These are phyloP conservation scores for Lucilia sericata DNA, from an alignment of 1,140 invertebrate species.

Conservation along the genomic window DNA sequence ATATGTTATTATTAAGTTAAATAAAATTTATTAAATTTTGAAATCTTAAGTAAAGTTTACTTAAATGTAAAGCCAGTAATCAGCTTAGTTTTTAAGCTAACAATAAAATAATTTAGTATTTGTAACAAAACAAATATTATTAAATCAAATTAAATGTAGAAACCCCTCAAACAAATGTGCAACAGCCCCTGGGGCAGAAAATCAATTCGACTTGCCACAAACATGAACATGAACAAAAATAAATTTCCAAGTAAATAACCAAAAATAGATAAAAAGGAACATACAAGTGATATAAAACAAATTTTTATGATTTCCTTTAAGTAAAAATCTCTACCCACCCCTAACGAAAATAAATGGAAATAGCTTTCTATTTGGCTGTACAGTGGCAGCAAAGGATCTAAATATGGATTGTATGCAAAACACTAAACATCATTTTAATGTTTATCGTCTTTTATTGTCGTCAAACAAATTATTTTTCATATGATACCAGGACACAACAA, in stretches of 20 bases:
- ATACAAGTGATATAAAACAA: background rate
- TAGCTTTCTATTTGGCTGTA: background rate
- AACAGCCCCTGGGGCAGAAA: background rate
- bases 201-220: background rate
- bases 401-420: conserved; percentile 11
- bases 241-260: background rate
- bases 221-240: background rate
- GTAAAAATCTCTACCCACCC: background rate
- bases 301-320: conserved; percentile 29
- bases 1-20: background rate
- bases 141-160: background rate
- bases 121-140: background rate
- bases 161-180: background rate
- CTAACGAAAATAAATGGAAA: background rate
- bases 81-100: background rate
- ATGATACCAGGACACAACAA: conserved; percentile 46
- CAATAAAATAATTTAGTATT: background rate
- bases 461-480: conserved; percentile 68
- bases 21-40: background rate
- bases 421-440: conserved; percentile 65
- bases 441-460: conserved; percentile 68
- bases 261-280: background rate
- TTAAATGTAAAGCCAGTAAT: no score
- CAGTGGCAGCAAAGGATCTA: background rate
- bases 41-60: background rate